phyloP scores from a whole-genome alignment of 2,797 vertebrate genomes.

The Spinus pinus region DNA sequence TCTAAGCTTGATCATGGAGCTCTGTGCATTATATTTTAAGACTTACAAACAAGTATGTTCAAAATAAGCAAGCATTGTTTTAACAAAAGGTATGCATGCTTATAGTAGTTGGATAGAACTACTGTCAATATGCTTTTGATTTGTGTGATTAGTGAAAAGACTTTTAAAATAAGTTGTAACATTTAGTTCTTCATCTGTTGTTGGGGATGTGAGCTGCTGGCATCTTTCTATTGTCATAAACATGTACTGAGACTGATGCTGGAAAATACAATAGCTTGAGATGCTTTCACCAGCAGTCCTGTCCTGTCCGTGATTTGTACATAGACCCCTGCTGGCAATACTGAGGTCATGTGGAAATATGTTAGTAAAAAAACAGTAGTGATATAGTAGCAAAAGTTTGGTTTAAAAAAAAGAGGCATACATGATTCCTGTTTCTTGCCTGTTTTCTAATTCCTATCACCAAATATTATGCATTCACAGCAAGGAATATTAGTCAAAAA shows the following conservation, averaged over 20 bases:
- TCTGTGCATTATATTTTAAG: background rate
- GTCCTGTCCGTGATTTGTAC: rapidly evolving
- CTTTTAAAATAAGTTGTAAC: background rate
- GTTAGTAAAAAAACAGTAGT: background rate
- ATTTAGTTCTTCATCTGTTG: background rate
- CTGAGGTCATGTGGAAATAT: background rate
- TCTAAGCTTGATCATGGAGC: background rate
- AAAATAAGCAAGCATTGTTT: background rate
- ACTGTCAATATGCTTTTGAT: background rate
- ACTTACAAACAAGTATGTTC: background rate
- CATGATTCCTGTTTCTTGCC: background rate
- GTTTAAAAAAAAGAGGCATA: background rate
- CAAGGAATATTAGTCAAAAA: background rate
- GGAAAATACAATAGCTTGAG: background rate
- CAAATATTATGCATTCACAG: background rate
- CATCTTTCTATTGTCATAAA: background rate
- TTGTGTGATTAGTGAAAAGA: background rate
- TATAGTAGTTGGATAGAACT: background rate
- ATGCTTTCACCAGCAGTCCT: background rate
- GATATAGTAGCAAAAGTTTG: background rate
- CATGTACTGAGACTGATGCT: background rate
- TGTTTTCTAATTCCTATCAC: background rate
- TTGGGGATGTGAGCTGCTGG: background rate
- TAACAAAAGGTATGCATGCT: background rate
- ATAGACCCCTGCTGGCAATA: background rate